Conservation (phyloP, 2,888 invertebrate species). For the Notodonta ziczac region DNA sequence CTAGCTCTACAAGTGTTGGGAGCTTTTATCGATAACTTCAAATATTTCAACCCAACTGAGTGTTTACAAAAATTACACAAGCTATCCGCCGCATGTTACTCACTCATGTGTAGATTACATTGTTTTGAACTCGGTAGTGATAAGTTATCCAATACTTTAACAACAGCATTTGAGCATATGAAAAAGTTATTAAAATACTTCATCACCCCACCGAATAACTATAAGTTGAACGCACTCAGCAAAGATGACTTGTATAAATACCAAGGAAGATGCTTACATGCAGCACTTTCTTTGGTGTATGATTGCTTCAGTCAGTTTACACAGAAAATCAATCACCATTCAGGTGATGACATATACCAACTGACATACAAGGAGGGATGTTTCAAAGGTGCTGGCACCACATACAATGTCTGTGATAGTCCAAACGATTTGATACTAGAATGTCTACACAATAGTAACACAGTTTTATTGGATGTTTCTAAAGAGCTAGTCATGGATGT, state of each 20-base stretch:
- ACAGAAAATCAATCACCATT: slow-evolving; percentile 45
- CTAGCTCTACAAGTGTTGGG: slow-evolving; percentile 63
- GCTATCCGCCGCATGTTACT: slow-evolving; percentile 59
- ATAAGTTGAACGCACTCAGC: slow-evolving; percentile 51
- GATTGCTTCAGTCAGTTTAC: slow-evolving; percentile 55
- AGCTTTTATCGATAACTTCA: slow-evolving; percentile 63
- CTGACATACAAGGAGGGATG: slow-evolving; percentile 54
- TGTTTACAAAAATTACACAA: slow-evolving; percentile 55
- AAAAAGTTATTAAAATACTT: slow-evolving; percentile 64
- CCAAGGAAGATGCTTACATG: slow-evolving; percentile 57
- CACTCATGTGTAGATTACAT: slow-evolving; percentile 59
- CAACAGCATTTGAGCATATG: slow-evolving; percentile 50
- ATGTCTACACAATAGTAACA: slow-evolving; percentile 57
- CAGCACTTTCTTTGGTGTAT: slow-evolving; percentile 48
- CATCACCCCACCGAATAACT: slow-evolving; percentile 60
- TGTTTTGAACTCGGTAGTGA: slow-evolving; percentile 53
- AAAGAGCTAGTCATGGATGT: slow-evolving; percentile 68
- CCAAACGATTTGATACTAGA: slow-evolving; percentile 50
- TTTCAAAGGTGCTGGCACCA: slow-evolving; percentile 34
- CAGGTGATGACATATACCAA: slow-evolving; percentile 53
- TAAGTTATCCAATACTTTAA: slow-evolving; percentile 34
- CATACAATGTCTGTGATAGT: slow-evolving; percentile 49
- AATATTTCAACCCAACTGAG: slow-evolving; percentile 62
- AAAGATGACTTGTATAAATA: slow-evolving; percentile 63
- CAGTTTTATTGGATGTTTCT: slow-evolving; percentile 58